Evolutionary conservation across 2,888 invertebrate genomes (phyloP).

Genomic region (Lypha dubia): DNA sequence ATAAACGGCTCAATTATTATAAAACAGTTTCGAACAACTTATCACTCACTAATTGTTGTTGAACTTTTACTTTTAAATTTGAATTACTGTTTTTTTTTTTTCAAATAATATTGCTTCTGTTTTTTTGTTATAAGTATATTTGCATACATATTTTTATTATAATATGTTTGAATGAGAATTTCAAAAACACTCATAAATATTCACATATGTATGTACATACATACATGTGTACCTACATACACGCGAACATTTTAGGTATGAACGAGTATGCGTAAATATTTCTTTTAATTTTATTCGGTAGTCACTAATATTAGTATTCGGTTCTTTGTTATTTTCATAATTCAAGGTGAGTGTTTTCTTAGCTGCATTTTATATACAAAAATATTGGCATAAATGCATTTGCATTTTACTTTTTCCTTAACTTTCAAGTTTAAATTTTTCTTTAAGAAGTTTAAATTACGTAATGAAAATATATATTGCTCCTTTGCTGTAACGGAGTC

Average conservation of each 20-base stretch:
- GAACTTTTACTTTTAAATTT: slow-evolving; percentile 57
- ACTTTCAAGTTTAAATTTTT: too few relatives aligned
- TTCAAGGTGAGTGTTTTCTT: too few relatives aligned
- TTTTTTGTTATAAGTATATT: slow-evolving; percentile 24
- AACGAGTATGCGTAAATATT: too few relatives aligned
- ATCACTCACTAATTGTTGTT: slow-evolving; percentile 61
- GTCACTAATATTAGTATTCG: too few relatives aligned
- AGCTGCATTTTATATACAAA: too few relatives aligned
- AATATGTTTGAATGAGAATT: neutral
- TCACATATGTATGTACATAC: neutral
- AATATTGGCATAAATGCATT: too few relatives aligned
- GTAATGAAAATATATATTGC: neutral
- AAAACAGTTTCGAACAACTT: slow-evolving; percentile 27
- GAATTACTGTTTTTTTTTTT: slow-evolving; percentile 58
- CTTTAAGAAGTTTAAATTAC: neutral
- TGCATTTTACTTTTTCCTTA: too few relatives aligned
- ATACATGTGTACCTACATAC: neutral
- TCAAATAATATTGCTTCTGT: slow-evolving; percentile 61
- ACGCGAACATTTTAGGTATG: neutral
- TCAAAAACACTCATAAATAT: neutral
- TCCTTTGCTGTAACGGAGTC: too few relatives aligned
- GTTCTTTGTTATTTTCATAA: too few relatives aligned
- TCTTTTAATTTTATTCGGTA: too few relatives aligned
- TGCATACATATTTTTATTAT: slow-evolving; percentile 9
- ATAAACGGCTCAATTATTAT: too few relatives aligned